Evolutionary conservation across 2,888 invertebrate species (phyloP).

Genomic region (Cephus sareptanus): DNA sequence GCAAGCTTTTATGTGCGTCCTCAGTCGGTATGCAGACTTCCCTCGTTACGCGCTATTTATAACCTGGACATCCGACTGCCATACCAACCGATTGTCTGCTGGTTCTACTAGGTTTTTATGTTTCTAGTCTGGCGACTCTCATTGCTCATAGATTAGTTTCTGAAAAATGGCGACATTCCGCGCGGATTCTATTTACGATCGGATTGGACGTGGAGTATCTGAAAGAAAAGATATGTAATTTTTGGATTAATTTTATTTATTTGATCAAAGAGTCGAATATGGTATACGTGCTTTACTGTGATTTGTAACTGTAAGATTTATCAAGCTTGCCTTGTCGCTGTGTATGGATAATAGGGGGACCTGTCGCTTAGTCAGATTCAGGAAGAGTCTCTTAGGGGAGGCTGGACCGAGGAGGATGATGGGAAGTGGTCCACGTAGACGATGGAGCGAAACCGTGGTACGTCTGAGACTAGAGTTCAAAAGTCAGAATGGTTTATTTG

Average conservation of each 20-base stretch:
- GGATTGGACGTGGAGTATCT: background rate
- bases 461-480: slow-evolving; percentile 45
- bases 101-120: background rate
- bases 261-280: background rate
- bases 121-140: background rate
- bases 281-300: background rate
- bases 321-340: too few species aligned
- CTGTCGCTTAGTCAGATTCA: background rate
- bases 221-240: background rate
- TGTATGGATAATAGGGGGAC: background rate
- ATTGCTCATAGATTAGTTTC: background rate
- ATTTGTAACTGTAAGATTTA: background rate
- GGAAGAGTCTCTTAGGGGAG: background rate
- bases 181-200: background rate
- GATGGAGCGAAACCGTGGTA: background rate
- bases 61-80: background rate
- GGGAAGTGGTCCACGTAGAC: background rate
- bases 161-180: background rate
- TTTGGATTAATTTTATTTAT: background rate
- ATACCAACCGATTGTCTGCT: background rate
- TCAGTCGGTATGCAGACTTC: background rate
- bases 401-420: background rate
- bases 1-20: background rate
- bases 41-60: slow-evolving; percentile 1
- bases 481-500: slow-evolving; percentile 63